Percentiles rank a stretch among this genome's conserved stretches.
Evolutionary conservation across 2,797 vertebrate genomes (phyloP).

Genomic region (Lithobates sylvaticus): DNA sequence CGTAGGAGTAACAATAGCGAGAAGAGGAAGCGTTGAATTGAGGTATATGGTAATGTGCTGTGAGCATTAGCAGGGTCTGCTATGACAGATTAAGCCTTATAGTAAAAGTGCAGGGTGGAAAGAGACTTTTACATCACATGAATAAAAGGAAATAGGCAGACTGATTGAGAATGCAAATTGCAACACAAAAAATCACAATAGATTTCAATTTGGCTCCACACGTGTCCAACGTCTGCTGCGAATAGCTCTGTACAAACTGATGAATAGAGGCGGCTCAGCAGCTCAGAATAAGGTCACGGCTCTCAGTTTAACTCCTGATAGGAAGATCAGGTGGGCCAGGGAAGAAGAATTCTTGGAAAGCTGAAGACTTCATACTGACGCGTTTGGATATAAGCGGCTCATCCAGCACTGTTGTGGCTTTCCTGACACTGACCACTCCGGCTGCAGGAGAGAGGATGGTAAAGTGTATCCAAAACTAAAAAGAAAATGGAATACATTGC

Average conservation of each 20-base stretch:
- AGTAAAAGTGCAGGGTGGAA: neutral
- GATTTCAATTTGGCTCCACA: neutral
- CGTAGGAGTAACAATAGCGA: neutral
- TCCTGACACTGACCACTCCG: too few species aligned
- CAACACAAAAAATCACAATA: conserved; percentile 1
- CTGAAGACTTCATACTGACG: too few species aligned
- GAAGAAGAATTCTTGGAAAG: neutral
- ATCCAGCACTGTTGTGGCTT: too few species aligned
- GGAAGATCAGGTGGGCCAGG: neutral
- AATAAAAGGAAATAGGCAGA: neutral
- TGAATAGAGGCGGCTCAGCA: neutral
- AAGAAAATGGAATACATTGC: too few species aligned
- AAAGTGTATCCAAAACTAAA: neutral
- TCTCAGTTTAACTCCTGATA: neutral
- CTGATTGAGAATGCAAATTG: neutral
- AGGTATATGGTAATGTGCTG: neutral
- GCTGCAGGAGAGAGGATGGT: neutral
- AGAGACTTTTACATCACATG: neutral
- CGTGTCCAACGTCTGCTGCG: neutral
- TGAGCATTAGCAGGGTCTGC: neutral
- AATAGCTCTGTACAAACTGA: neutral
- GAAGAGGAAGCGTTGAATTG: neutral
- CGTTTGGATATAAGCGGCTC: too few species aligned
- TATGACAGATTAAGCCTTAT: neutral
- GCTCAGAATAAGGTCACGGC: neutral